Evolutionary conservation across 2,797 vertebrate species (phyloP).

Genomic region (Parauchenoglanis punctatus): DNA sequence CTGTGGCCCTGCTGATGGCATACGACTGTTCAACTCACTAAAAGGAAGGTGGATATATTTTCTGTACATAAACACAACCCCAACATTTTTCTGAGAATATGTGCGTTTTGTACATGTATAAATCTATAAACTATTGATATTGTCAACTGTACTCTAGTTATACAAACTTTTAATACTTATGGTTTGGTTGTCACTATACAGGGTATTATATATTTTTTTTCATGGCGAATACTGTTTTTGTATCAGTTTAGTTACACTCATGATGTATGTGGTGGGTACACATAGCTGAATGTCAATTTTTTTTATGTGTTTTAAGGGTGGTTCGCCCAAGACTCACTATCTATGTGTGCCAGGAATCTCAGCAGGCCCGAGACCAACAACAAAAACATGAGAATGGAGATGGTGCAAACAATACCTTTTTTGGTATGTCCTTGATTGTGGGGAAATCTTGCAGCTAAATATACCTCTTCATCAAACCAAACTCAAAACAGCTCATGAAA

Average conservation of each 20-base stretch:
- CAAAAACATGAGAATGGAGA: conserved; percentile 91
- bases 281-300: not conserved
- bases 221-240: not conserved
- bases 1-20: conserved; percentile 95
- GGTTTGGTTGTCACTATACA: not conserved
- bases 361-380: conserved; percentile 85
- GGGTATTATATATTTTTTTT: too few relatives aligned
- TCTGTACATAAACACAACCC: conserved; percentile 27
- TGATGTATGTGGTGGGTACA: not conserved
- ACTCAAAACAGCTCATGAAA: not conserved
- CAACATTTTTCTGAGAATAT: not conserved
- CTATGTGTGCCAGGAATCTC: conserved; percentile 95
- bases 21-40: conserved; percentile 93
- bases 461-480: not conserved
- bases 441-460: not conserved
- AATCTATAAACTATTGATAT: too few relatives aligned
- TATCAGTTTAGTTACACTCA: not conserved
- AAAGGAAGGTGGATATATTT: conserved; percentile 84
- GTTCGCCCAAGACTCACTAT: conserved; percentile 92
- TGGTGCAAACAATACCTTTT: conserved; percentile 83
- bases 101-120: not conserved
- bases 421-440: conserved; percentile 74
- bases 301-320: conserved; percentile 74
- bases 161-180: not conserved
- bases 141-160: not conserved